A percentile compares a stretch with the other conserved stretches of the same genome.
Evolutionary conservation across 2,888 invertebrate species (phyloP).

Genomic region (Schizaphis graminum): DNA sequence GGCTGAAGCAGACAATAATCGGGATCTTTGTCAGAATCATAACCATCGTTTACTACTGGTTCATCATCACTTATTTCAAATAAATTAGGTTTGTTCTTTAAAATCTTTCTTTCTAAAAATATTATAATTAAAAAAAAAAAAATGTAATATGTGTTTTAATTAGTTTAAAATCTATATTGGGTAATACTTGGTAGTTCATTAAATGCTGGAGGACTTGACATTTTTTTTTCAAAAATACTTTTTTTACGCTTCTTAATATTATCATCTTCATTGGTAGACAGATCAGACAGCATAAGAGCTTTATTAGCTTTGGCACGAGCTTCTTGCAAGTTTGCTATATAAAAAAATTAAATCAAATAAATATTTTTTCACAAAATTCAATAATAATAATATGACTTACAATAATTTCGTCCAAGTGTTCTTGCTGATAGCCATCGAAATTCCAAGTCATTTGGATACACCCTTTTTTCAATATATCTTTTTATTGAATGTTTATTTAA

Average conservation of each 20-base stretch:
- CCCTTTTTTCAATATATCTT: background rate
- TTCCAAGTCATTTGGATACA: background rate
- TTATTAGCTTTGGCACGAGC: background rate
- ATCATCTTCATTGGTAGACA: background rate
- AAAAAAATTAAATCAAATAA: background rate
- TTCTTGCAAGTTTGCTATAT: background rate
- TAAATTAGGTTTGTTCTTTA: background rate
- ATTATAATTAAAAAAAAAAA: background rate
- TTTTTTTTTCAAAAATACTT: background rate
- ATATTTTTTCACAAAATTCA: background rate
- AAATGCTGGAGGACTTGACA: background rate
- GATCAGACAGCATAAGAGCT: background rate
- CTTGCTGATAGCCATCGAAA: background rate
- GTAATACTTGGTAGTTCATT: background rate
- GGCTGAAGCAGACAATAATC: no score
- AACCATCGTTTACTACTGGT: no score
- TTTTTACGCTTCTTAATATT: no score
- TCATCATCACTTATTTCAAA: no score
- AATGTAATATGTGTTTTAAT: background rate
- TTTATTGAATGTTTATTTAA: background rate
- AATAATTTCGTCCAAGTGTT: background rate
- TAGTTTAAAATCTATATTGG: background rate
- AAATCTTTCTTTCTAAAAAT: background rate
- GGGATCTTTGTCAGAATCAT: no score
- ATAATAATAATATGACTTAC: background rate